Base-by-base conservation (phyloP, 2,113 vertebrate species). In the Alouatta palliata region DNA sequence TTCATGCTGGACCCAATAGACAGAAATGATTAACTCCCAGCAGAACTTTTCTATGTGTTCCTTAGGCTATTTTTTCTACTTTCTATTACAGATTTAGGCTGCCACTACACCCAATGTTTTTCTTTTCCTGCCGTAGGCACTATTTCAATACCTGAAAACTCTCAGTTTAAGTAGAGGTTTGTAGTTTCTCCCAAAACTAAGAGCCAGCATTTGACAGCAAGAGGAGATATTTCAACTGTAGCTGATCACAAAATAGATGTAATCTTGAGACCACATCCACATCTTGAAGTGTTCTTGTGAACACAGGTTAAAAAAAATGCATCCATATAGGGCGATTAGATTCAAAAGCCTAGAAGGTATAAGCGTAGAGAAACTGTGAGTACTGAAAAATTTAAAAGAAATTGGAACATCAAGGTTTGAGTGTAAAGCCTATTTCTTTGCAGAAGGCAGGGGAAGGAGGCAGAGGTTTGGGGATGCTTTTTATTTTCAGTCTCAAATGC, bases 401-500 rank as follows among this genome's bases (percentile, higher is more conserved):
- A 76, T 83, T 56, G 32, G 3, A 77, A 77, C 43, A 66, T 4
- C n/a, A 58, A 52, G 10, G 5, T 77, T 85, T 76, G 64, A 80
- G 35, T 19, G 19, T n/a, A 40, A 95, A 95, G 80, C 49, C 17
- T 52, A 61, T 91, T 92, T 91, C 56, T 92, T 88, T 85, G 64
- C 37, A 37, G 56, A 90, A 91, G 64, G 3, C 2, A 37, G 13
- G 21, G 40, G 52, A 49, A 25, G 10, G 11, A 13, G 8, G 27
- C 2, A 13, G 61, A 6, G 27, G 12, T 14, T 64, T 64, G 12
- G 3, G 40, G 30, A 9, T 4, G 25, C 13, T 79, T 95, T 96
- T 83, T 66, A 95, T 88, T 98, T 96, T 75, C 56, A 96, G 64
- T 32, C 23, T 75, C 27, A 87, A n/a, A 96, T 87, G 47, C 45